phyloP scores from a whole-genome alignment of 2,797 vertebrate species.

The Micropoecilia bifurca region DNA sequence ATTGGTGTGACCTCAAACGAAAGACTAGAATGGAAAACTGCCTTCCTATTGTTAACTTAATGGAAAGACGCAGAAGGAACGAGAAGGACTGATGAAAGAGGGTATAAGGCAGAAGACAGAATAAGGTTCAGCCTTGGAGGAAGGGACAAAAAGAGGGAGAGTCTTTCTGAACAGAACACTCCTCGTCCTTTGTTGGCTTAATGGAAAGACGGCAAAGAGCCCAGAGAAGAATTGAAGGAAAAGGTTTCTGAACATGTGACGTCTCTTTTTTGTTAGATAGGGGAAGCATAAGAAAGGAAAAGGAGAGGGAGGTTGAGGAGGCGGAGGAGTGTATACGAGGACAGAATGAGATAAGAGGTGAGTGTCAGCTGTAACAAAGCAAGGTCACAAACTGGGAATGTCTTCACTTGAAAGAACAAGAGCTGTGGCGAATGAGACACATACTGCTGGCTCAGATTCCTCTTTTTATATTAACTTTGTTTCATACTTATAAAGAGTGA shows the following conservation, averaged over 20 bases:
- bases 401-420: slow-evolving; percentile 74
- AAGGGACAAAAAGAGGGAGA: slow-evolving; percentile 31
- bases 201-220: slow-evolving; percentile 69
- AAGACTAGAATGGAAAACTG: slow-evolving; percentile 61
- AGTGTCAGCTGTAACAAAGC: slow-evolving; percentile 76
- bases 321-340: slow-evolving; percentile 64
- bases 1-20: slow-evolving; percentile 73
- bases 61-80: slow-evolving; percentile 62
- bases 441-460: slow-evolving; percentile 26
- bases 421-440: slow-evolving; percentile 57
- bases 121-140: slow-evolving; percentile 63
- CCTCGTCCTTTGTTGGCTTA: slow-evolving; percentile 71
- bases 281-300: slow-evolving; percentile 41
- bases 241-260: slow-evolving; percentile 59
- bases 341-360: slow-evolving; percentile 72
- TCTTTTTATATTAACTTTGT: slow-evolving; percentile 29
- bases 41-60: slow-evolving; percentile 73
- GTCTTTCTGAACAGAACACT: slow-evolving; percentile 41
- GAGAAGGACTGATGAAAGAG: slow-evolving; percentile 53
- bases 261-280: slow-evolving; percentile 68
- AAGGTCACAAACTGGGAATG: slow-evolving; percentile 74
- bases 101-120: slow-evolving; percentile 41
- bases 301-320: slow-evolving; percentile 56
- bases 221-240: slow-evolving; percentile 56
- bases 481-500: slow-evolving; percentile 22